Conservation (phyloP, 2,113 vertebrate species). For the Ginglymostoma cirratum region DNA sequence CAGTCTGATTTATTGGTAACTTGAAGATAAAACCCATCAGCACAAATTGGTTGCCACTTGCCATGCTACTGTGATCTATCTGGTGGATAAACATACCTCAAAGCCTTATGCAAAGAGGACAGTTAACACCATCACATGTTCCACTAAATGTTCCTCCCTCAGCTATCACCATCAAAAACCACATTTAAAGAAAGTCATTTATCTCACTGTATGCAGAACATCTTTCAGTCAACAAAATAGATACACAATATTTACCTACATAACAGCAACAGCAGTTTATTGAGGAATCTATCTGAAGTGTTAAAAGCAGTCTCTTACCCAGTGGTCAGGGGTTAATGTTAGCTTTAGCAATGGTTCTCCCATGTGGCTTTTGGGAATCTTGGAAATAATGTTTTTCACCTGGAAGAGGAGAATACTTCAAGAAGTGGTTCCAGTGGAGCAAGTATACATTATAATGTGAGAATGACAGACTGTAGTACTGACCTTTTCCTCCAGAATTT, state of each 20-base stretch:
- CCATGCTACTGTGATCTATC: neutral
- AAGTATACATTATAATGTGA: neutral
- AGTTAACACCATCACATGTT: neutral
- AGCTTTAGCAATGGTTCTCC: conserved; percentile 70
- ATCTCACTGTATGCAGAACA: neutral
- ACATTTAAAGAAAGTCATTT: neutral
- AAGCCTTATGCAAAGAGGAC: neutral
- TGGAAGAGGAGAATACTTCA: conserved; percentile 47
- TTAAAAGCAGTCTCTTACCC: conserved; percentile 57
- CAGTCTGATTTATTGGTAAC: neutral
- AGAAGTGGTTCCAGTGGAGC: neutral
- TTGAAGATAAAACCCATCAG: neutral
- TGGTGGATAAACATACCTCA: neutral
- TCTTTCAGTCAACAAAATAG: neutral
- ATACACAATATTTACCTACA: neutral
- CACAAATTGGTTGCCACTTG: neutral
- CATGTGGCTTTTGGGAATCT: conserved; percentile 61
- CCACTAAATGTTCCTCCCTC: neutral
- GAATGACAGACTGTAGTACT: neutral
- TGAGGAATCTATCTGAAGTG: neutral
- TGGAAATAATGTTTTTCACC: conserved; percentile 68
- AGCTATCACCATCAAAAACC: neutral
- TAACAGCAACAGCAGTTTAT: neutral
- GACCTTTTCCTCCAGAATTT: conserved; percentile 72
- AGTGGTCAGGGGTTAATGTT: conserved; percentile 67